Conservation (phyloP, 2,797 vertebrate genomes). For the Phrynocephalus forsythii region DNA sequence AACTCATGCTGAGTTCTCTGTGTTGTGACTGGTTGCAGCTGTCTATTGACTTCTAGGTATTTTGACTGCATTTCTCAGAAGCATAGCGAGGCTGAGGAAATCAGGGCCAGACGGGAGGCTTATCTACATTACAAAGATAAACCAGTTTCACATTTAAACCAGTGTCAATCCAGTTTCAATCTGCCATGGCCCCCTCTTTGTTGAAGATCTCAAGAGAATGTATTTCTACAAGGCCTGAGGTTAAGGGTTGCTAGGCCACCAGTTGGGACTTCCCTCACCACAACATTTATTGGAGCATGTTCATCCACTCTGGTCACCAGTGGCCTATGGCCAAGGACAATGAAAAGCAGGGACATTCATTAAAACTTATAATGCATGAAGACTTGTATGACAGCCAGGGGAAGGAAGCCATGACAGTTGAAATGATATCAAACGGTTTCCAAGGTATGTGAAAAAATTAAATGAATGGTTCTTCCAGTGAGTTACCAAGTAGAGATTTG, state of each 20-base stretch:
- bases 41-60: constrained; percentile 58
- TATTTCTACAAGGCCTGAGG: neutral
- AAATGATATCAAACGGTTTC: neutral
- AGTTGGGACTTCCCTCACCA: no score
- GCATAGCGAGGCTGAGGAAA: constrained; percentile 34
- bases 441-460: no score
- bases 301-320: no score
- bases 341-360: neutral
- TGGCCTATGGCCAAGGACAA: no score
- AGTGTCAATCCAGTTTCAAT: constrained; percentile 19
- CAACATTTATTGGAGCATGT: no score
- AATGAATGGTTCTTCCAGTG: no score
- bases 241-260: no score
- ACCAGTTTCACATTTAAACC: neutral
- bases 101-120: constrained; percentile 46
- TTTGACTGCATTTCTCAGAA: constrained; percentile 64
- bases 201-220: neutral
- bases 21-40: constrained; percentile 67
- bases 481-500: no score
- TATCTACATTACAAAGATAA: constrained; percentile 28
- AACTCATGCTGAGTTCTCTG: constrained; percentile 65
- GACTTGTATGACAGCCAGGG: neutral
- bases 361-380: neutral
- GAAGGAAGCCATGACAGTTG: neutral
- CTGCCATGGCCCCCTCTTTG: no score